These are phyloP conservation scores for Catharus ustulatus DNA, from an alignment of 2,797 vertebrate species.

Conservation along the genomic window DNA sequence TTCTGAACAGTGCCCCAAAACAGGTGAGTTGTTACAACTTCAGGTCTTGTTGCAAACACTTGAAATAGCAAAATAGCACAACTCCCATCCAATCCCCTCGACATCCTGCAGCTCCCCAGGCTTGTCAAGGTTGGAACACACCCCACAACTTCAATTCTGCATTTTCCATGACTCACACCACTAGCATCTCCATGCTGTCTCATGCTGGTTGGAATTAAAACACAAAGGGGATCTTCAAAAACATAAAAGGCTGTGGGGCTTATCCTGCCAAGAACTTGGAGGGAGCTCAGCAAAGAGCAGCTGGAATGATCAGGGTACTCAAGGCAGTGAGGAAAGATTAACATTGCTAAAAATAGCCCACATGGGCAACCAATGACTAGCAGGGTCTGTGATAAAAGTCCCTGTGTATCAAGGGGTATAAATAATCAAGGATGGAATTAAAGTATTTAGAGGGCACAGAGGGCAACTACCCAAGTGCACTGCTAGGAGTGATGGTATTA, in stretches of 20 bases:
- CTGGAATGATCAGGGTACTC: background rate
- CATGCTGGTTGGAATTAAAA: background rate
- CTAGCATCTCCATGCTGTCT: background rate
- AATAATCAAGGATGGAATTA: conserved; percentile 36
- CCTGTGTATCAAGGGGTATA: background rate
- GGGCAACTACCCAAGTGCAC: background rate
- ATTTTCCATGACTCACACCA: background rate
- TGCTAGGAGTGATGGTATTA: background rate
- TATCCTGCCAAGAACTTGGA: background rate
- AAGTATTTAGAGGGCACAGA: conserved; percentile 2
- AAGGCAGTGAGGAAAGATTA: conserved; percentile 44
- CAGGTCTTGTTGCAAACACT: background rate
- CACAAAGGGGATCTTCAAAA: background rate
- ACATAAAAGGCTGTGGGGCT: background rate
- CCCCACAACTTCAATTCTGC: background rate
- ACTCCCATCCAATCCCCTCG: background rate
- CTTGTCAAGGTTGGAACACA: background rate
- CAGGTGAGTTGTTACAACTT: background rate
- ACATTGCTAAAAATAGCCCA: conserved; percentile 19
- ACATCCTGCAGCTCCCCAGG: background rate
- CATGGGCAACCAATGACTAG: background rate
- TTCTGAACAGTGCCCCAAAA: background rate
- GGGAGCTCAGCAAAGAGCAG: background rate
- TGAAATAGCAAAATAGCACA: background rate
- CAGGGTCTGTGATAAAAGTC: conserved; percentile 16